Evolutionary conservation across 2,888 invertebrate genomes (phyloP).

Genomic region (Xanthorhoe designata): DNA sequence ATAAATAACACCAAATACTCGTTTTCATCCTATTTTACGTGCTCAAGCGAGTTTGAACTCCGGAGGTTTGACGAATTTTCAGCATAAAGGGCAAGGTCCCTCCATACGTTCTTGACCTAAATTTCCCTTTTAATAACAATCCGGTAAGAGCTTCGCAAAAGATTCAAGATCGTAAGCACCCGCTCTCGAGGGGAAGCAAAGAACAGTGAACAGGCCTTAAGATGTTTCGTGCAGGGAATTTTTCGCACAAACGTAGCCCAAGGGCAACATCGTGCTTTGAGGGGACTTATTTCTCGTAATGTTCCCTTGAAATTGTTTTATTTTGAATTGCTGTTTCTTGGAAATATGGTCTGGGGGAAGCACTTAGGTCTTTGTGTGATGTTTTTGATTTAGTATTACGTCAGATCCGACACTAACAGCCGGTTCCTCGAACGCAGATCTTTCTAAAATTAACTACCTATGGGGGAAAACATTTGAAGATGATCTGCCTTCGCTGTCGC

Average conservation of each 20-base stretch:
- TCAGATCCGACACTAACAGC: not conserved
- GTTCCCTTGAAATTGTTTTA: slow-evolving; percentile 14
- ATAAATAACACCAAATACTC: no score
- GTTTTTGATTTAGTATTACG: not conserved
- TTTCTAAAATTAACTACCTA: no score
- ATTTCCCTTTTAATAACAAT: slow-evolving; percentile 18
- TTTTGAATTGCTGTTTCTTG: slow-evolving; percentile 5
- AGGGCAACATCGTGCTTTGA: slow-evolving; percentile 31
- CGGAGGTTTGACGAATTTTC: not conserved
- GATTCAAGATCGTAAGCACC: slow-evolving; percentile 16
- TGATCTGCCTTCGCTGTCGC: no score
- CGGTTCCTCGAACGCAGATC: no score
- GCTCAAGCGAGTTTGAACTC: not conserved
- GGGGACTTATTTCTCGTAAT: slow-evolving; percentile 21
- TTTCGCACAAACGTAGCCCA: slow-evolving; percentile 33
- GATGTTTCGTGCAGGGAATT: slow-evolving; percentile 19
- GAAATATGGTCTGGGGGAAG: not conserved
- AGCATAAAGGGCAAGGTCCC: slow-evolving; percentile 3
- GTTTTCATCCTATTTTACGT: not conserved
- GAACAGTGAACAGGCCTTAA: slow-evolving; percentile 19
- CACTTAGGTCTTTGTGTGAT: not conserved
- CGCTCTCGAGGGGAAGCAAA: slow-evolving; percentile 14
- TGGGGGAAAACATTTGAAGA: no score
- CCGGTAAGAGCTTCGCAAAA: slow-evolving; percentile 14
- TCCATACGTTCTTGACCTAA: slow-evolving; percentile 14